A percentile compares a stretch with the other conserved stretches of the same genome.
These are phyloP conservation scores for Escarpia spicata DNA, from an alignment of 2,888 invertebrate genomes.

Conservation along the genomic window DNA sequence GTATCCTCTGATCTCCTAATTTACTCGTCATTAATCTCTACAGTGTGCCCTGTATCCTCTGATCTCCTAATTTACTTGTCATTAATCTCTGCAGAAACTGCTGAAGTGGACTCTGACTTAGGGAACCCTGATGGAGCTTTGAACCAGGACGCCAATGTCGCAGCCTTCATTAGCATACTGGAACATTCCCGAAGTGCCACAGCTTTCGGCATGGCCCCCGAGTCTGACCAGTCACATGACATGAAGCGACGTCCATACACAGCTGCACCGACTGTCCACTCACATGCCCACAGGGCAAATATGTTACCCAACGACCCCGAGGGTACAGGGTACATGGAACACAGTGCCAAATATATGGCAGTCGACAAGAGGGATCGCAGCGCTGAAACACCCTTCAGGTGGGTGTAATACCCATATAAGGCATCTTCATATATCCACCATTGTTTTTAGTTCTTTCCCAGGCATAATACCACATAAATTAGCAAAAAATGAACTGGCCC, in stretches of 20 bases:
- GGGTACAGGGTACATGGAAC: background rate
- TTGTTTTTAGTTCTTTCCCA: background rate
- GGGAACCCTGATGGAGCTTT: background rate
- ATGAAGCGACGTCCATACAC: background rate
- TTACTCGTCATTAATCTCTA: too few relatives aligned
- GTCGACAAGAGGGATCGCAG: slow-evolving; percentile 45
- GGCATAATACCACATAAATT: background rate
- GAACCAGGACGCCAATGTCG: background rate
- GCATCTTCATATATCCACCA: background rate
- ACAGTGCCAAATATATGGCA: slow-evolving; percentile 25
- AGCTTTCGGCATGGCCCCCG: background rate
- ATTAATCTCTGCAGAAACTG: background rate
- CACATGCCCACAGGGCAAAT: background rate
- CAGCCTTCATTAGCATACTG: slow-evolving; percentile 3
- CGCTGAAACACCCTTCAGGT: slow-evolving; percentile 55
- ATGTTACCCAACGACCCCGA: background rate
- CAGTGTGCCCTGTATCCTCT: background rate
- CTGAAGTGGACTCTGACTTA: background rate
- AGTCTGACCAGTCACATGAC: background rate
- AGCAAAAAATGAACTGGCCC: too few relatives aligned
- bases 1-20: too few relatives aligned
- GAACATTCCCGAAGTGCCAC: background rate
- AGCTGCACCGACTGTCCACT: background rate
- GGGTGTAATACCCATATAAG: background rate
- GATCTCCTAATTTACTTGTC: background rate